Percentiles rank a stretch among this genome's conserved stretches.
Conservation (phyloP, 1,140 invertebrate genomes). For the Drosophila subobscura region DNA sequence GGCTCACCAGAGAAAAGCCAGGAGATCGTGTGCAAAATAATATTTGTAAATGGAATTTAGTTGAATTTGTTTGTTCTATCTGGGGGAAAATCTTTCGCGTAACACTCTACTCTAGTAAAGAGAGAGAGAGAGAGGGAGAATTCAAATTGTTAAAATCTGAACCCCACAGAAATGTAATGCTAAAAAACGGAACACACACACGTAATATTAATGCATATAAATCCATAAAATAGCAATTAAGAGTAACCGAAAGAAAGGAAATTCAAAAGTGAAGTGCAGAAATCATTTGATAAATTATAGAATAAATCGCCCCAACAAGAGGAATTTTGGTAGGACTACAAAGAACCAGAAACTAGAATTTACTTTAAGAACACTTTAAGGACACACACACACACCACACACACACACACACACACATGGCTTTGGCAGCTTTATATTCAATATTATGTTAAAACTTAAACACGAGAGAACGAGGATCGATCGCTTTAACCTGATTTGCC, state of each 20-base stretch:
- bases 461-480: conserved; percentile 1
- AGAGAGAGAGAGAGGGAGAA: too few species aligned
- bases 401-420: conserved; percentile 34
- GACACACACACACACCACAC: conserved; percentile 27
- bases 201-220: neutral
- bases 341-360: conserved; percentile 27
- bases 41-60: conserved; percentile 38
- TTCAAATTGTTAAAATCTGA: neutral
- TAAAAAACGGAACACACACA: neutral
- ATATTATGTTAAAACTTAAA: conserved; percentile 58
- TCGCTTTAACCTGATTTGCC: conserved; percentile 70
- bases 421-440: conserved; percentile 65
- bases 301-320: conserved; percentile 4
- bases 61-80: conserved; percentile 30
- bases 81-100: too few species aligned
- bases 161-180: neutral
- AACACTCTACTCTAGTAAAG: too few species aligned
- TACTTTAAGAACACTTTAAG: conserved; percentile 48
- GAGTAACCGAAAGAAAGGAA: neutral
- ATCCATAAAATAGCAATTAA: neutral
- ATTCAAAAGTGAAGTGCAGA: neutral
- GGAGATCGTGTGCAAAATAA: neutral
- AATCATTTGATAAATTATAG: conserved; percentile 14
- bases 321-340: conserved; percentile 42
- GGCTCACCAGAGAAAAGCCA: neutral